A percentile compares a stretch with the other conserved stretches of the same genome.
phyloP scores from a whole-genome alignment of 2,888 invertebrate species.

The Pristionchus japonicus region DNA sequence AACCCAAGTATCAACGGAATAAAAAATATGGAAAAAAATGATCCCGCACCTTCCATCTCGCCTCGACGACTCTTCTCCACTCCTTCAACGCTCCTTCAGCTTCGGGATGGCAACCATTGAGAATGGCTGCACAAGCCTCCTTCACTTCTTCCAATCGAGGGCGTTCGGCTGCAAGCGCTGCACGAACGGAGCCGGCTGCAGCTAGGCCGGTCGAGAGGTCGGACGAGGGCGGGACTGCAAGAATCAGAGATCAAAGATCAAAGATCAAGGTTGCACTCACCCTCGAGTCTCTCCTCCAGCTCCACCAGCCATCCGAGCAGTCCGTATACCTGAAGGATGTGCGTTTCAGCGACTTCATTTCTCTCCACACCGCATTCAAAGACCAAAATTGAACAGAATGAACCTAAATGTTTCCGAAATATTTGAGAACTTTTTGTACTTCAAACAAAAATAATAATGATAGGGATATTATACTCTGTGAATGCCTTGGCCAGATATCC shows the following conservation, averaged over 20 bases:
- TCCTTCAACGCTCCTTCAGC: slow-evolving; percentile 96
- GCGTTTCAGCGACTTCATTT: neutral
- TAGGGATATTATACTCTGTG: no score
- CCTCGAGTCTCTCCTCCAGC: slow-evolving; percentile 56
- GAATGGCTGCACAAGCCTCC: slow-evolving; percentile 78
- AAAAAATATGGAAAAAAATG: no score
- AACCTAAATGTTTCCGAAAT: no score
- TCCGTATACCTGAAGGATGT: slow-evolving; percentile 47
- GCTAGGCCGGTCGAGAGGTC: neutral
- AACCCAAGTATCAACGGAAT: no score
- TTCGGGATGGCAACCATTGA: slow-evolving; percentile 94
- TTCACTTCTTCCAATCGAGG: slow-evolving; percentile 43
- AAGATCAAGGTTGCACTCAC: neutral
- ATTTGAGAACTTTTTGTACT: no score
- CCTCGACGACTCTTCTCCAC: slow-evolving; percentile 96
- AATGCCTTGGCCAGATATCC: no score
- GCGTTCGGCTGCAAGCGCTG: neutral
- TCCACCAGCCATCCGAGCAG: slow-evolving; percentile 62
- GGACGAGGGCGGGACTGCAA: neutral
- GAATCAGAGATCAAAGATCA: neutral
- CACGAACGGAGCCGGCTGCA: neutral
- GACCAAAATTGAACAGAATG: no score
- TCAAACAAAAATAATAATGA: no score
- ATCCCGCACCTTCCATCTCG: slow-evolving; percentile 86
- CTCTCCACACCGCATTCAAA: no score